Percentiles rank a stretch among this genome's conserved stretches.
These are phyloP conservation scores for Hydrozoanthus tunicans DNA, from an alignment of 64 coral and sea anemone species.

Conservation along the genomic window DNA sequence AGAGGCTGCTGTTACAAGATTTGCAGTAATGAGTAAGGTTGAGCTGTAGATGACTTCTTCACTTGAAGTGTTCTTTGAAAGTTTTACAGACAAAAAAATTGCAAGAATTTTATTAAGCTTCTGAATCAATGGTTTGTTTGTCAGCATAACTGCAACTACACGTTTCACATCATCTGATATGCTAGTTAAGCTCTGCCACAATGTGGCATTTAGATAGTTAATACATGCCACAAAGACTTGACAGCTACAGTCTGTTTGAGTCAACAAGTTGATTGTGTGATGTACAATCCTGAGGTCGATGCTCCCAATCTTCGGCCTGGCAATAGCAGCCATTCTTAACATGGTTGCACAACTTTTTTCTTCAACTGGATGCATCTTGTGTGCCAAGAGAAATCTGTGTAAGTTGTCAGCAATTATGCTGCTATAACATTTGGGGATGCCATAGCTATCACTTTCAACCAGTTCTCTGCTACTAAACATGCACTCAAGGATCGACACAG, in stretches of 20 bases:
- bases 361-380: constrained; percentile 30
- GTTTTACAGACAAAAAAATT: background rate
- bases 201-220: constrained; percentile 67
- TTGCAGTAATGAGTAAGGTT: constrained; percentile 44
- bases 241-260: constrained; percentile 6
- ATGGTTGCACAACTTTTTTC: constrained; percentile 48
- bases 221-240: constrained; percentile 39
- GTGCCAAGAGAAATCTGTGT: constrained; percentile 68
- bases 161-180: constrained; percentile 10
- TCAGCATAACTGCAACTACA: background rate
- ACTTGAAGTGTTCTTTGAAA: background rate
- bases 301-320: constrained; percentile 26
- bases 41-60: constrained; percentile 29
- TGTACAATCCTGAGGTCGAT: constrained; percentile 75
- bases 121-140: constrained; percentile 19
- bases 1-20: constrained; percentile 28
- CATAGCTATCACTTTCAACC: background rate
- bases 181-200: constrained; percentile 26
- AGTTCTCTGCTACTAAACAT: constrained; percentile 12
- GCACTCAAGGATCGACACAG: constrained; percentile 37
- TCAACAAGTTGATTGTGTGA: constrained; percentile 60
- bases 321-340: constrained; percentile 54
- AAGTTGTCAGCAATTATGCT: constrained; percentile 50
- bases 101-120: constrained; percentile 54
- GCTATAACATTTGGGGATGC: background rate